phyloP scores from a whole-genome alignment of 2,888 invertebrate species.

The Melangyna quadrimaculata region DNA sequence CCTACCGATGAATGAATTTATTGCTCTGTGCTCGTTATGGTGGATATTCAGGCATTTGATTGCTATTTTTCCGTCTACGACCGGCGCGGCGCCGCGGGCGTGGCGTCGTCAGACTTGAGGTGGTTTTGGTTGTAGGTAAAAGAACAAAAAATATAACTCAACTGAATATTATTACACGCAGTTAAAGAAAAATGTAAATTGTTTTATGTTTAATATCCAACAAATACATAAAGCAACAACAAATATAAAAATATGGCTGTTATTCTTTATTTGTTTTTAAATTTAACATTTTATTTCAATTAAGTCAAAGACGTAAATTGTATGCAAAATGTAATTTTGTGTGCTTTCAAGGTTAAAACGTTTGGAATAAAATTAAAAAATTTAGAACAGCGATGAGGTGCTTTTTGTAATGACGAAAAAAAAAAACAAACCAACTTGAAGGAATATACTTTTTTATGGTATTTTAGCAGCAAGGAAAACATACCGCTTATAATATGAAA shows the following conservation, averaged over 20 bases:
- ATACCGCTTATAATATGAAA: not conserved
- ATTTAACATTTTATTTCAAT: conserved; percentile 39
- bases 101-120: not conserved
- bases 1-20: conserved; percentile 70
- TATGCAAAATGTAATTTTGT: not conserved
- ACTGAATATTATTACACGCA: conserved; percentile 12
- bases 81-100: not conserved
- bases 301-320: conserved; percentile 9
- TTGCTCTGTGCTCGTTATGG: conserved; percentile 53
- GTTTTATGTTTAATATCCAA: conserved; percentile 2
- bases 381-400: not conserved
- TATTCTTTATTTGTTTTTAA: conserved; percentile 31
- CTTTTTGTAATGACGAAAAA: not conserved
- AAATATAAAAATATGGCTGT: not conserved
- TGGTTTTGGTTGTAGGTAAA: not conserved
- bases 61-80: conserved; percentile 28
- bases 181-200: conserved; percentile 28
- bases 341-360: not conserved
- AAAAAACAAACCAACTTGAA: not conserved
- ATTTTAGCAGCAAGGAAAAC: not conserved
- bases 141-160: conserved; percentile 14
- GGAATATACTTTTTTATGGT: not conserved
- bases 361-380: not conserved
- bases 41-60: conserved; percentile 59
- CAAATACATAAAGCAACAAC: not conserved